These are phyloP conservation scores for Platorchestia sp. DNA, from an alignment of 1,140 invertebrate species.

Conservation along the genomic window DNA sequence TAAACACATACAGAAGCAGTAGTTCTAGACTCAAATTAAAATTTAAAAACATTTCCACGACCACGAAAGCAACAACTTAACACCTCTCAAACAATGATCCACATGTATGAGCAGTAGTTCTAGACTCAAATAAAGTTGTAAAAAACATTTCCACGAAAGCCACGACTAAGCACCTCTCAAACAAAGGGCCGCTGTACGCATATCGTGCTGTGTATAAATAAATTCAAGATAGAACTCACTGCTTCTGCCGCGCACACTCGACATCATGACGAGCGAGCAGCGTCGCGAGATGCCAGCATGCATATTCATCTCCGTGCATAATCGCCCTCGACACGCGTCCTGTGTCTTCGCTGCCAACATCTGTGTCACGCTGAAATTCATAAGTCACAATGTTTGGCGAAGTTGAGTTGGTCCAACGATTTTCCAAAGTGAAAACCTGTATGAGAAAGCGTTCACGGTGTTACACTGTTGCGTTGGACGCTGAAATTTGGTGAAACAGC, in stretches of 20 bases:
- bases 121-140: too few species aligned
- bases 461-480: neutral
- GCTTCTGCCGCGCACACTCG: neutral
- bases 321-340: neutral
- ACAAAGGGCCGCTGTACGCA: neutral
- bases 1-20: too few species aligned
- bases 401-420: neutral
- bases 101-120: too few species aligned
- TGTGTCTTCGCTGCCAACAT: neutral
- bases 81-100: too few species aligned
- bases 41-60: too few species aligned
- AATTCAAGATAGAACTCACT: neutral
- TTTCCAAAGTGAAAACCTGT: neutral
- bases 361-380: neutral
- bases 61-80: too few species aligned
- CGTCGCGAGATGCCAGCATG: neutral
- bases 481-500: neutral
- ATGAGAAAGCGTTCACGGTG: neutral
- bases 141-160: too few species aligned
- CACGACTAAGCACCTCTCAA: neutral
- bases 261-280: neutral
- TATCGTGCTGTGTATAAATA: neutral
- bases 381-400: neutral
- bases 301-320: conserved; percentile 8
- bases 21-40: too few species aligned